Evolutionary conservation across 2,113 vertebrate genomes (phyloP).

Genomic region (Salvelinus sp.): DNA sequence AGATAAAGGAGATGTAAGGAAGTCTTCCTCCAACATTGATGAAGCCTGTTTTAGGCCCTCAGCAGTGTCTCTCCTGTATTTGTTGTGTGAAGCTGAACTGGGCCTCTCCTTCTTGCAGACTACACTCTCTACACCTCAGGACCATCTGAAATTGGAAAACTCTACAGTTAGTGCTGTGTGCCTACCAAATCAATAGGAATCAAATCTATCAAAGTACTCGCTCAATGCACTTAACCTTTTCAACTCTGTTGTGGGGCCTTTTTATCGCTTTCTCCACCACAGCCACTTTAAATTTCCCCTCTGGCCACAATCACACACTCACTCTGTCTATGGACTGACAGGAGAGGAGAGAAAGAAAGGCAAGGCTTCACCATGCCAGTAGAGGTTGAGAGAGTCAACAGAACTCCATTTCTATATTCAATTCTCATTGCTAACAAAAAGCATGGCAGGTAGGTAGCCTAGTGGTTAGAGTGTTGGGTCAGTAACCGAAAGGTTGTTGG

Average conservation of each 20-base stretch:
- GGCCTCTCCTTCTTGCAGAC: too few species aligned
- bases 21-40: too few species aligned
- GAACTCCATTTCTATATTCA: slow-evolving; percentile 45
- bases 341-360: background rate
- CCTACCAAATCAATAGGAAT: slow-evolving; percentile 57
- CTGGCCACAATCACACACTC: slow-evolving; percentile 13
- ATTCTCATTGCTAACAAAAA: slow-evolving; percentile 57
- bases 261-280: slow-evolving; percentile 23
- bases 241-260: slow-evolving; percentile 32
- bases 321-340: background rate
- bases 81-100: too few species aligned
- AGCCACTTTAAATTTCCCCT: slow-evolving; percentile 44
- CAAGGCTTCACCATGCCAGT: background rate
- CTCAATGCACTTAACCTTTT: slow-evolving; percentile 23
- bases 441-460: slow-evolving; percentile 48
- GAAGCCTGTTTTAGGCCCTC: too few species aligned
- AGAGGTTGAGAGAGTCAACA: background rate
- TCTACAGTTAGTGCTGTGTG: slow-evolving; percentile 12
- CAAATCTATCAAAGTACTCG: slow-evolving; percentile 52
- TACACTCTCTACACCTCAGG: slow-evolving; percentile 1
- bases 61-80: too few species aligned
- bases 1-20: too few species aligned
- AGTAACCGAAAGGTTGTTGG: too few species aligned
- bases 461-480: too few species aligned
- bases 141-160: slow-evolving; percentile 12